Percentiles rank a stretch among this genome's conserved stretches.
Conservation (phyloP, 2,797 vertebrate species). For the Emys orbicularis region DNA sequence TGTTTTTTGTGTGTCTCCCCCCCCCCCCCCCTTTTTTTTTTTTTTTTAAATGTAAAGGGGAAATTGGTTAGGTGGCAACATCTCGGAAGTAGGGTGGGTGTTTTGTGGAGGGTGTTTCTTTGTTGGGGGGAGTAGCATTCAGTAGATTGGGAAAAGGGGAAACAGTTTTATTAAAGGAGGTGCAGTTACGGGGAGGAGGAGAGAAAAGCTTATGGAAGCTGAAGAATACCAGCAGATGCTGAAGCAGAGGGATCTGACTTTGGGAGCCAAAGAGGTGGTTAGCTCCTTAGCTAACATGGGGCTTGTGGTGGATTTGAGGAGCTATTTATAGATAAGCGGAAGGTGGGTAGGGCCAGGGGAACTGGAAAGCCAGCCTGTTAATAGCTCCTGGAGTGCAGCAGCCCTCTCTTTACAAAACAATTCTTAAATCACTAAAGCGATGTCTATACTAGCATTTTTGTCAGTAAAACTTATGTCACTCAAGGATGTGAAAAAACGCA, state of each 20-base stretch:
- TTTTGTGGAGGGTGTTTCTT: not conserved
- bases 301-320: not conserved
- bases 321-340: not conserved
- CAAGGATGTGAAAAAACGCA: too few relatives aligned
- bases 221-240: not conserved
- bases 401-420: not conserved
- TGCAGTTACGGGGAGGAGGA: not conserved
- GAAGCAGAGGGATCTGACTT: not conserved
- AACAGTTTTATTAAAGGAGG: not conserved
- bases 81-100: not conserved
- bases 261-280: not conserved
- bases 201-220: not conserved
- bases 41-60: conserved; percentile 8
- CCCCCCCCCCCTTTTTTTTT: not conserved
- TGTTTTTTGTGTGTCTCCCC: not conserved
- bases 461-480: too few relatives aligned
- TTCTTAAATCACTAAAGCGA: not conserved
- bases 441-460: too few relatives aligned
- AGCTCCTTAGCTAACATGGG: fast-evolving
- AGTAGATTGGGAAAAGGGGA: not conserved
- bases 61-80: not conserved
- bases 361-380: not conserved
- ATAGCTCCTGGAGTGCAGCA: not conserved
- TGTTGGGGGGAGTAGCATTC: not conserved
- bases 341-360: fast-evolving